Evolutionary conservation across 2,113 vertebrate genomes (phyloP).

Genomic region (Sinocyclocheilus rhinocerous): DNA sequence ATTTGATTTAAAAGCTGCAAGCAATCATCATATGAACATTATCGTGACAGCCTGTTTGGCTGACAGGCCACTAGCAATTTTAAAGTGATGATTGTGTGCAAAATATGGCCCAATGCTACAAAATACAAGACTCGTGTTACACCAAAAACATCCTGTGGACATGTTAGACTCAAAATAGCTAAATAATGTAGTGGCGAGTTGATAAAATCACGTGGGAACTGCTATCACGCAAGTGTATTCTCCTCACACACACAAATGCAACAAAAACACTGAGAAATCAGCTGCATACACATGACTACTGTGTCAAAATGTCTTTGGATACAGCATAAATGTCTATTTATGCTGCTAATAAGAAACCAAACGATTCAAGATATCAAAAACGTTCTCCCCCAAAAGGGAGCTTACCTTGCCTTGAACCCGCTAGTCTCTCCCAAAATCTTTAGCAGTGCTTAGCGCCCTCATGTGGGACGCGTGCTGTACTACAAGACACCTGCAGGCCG

Average conservation of each 20-base stretch:
- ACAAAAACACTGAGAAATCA: background rate
- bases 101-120: background rate
- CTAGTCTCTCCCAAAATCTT: background rate
- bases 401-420: background rate
- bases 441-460: slow-evolving; percentile 39
- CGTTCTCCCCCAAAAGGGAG: background rate
- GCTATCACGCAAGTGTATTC: background rate
- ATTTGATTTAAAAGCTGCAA: background rate
- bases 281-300: background rate
- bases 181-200: background rate
- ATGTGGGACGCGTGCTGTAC: slow-evolving; percentile 23
- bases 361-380: background rate
- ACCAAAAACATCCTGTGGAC: background rate
- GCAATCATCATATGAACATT: no score
- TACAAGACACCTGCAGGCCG: slow-evolving; percentile 38
- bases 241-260: background rate
- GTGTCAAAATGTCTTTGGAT: background rate
- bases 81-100: background rate
- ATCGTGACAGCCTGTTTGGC: no score
- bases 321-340: background rate
- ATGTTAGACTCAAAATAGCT: background rate
- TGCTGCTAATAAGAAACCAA: background rate
- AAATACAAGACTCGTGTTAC: background rate
- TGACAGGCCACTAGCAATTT: background rate
- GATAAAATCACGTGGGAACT: background rate